phyloP scores from a whole-genome alignment of 2,888 invertebrate species.

The Dicranocentrus wangi region DNA sequence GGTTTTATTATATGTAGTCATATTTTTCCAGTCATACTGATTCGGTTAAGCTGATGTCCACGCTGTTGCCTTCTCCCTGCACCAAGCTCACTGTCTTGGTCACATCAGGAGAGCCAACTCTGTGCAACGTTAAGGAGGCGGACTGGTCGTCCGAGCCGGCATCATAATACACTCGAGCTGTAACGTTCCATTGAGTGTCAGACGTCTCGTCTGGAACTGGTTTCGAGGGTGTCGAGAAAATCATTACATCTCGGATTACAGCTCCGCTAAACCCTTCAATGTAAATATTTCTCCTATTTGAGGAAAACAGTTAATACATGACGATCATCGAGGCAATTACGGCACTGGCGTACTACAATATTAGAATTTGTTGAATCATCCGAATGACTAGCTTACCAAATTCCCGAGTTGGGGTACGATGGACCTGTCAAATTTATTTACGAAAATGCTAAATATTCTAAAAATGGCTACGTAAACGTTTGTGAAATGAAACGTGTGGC shows the following conservation, averaged over 20 bases:
- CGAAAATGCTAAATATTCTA: too few species aligned
- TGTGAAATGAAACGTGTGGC: too few species aligned
- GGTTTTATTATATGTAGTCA: too few species aligned
- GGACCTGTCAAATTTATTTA: constrained; percentile 78
- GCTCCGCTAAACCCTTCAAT: constrained; percentile 81
- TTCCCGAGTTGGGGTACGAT: constrained; percentile 92
- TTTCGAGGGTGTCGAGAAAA: constrained; percentile 71
- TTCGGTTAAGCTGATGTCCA: constrained; percentile 52
- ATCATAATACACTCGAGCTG: constrained; percentile 68
- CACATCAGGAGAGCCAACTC: constrained; percentile 19
- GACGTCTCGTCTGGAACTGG: constrained; percentile 66
- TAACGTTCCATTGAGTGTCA: constrained; percentile 66
- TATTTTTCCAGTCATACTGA: too few species aligned
- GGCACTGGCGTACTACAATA: too few species aligned
- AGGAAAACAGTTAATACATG: too few species aligned
- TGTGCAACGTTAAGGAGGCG: constrained; percentile 28
- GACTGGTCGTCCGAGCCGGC: constrained; percentile 10
- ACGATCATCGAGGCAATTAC: too few species aligned
- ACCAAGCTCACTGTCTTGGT: background rate
- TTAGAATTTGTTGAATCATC: too few species aligned
- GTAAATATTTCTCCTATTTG: constrained; percentile 80
- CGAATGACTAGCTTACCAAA: constrained; percentile 90
- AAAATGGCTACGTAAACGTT: too few species aligned
- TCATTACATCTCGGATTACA: constrained; percentile 81
- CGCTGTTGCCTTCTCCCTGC: constrained; percentile 21